Conservation (phyloP, 2,888 invertebrate species). For the Athetis lepigone region DNA sequence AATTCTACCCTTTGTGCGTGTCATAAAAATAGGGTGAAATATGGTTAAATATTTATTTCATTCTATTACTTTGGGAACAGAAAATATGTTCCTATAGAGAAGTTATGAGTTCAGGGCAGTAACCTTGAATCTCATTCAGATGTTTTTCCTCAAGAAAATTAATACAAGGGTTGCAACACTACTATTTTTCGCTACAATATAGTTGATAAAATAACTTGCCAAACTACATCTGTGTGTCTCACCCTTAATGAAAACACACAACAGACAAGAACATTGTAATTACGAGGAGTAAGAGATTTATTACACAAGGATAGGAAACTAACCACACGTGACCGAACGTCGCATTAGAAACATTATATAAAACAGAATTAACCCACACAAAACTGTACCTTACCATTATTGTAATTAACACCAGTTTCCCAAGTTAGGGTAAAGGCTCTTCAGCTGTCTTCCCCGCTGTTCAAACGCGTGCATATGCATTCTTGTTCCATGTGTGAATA, state of each 20-base stretch:
- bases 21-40: constrained; percentile 63
- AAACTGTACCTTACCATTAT: constrained; percentile 79
- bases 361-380: constrained; percentile 71
- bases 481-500: constrained; percentile 84
- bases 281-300: constrained; percentile 89
- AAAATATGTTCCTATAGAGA: constrained; percentile 17
- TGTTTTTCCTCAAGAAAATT: constrained; percentile 35
- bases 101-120: constrained; percentile 45
- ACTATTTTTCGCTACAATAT: constrained; percentile 41
- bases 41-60: constrained; percentile 58
- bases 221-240: constrained; percentile 72
- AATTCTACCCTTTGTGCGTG: constrained; percentile 28
- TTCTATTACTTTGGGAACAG: constrained; percentile 32
- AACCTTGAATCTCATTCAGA: constrained; percentile 32
- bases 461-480: constrained; percentile 85
- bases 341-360: constrained; percentile 71
- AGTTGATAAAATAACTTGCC: constrained; percentile 59
- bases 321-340: constrained; percentile 85
- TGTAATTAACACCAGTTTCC: constrained; percentile 82
- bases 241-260: constrained; percentile 88
- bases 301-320: constrained; percentile 87
- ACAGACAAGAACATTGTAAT: constrained; percentile 90
- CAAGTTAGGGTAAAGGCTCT: constrained; percentile 66
- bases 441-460: constrained; percentile 69
- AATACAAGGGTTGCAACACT: constrained; percentile 25